phyloP scores from a whole-genome alignment of 2,888 invertebrate genomes.

The Ctena decussata region DNA sequence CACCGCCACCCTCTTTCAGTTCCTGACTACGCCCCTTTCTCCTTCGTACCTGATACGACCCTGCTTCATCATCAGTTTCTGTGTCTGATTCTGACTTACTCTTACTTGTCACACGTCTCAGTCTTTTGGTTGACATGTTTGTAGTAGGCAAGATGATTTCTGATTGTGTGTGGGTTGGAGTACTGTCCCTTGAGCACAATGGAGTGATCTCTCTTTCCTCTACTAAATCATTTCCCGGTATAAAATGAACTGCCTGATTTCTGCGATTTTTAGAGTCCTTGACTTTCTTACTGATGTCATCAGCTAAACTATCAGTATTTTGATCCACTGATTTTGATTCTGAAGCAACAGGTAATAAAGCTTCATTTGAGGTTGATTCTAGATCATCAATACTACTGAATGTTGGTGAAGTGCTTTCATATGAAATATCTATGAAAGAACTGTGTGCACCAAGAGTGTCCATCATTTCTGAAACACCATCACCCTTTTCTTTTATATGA shows the following conservation, averaged over 20 bases:
- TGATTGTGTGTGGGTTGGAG: constrained; percentile 62
- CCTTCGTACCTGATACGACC: constrained; percentile 52
- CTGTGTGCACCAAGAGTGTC: not conserved
- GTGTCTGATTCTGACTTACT: constrained; percentile 53
- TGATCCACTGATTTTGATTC: not conserved
- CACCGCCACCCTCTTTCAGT: not conserved
- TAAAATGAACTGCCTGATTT: constrained; percentile 51
- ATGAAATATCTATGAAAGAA: constrained; percentile 26
- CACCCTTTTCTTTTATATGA: not conserved
- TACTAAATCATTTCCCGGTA: constrained; percentile 42
- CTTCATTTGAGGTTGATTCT: constrained; percentile 2
- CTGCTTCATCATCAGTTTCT: constrained; percentile 59
- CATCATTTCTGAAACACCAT: not conserved
- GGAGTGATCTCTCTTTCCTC: constrained; percentile 61
- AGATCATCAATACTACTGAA: not conserved
- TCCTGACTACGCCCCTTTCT: constrained; percentile 36
- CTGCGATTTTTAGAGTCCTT: not conserved
- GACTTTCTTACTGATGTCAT: not conserved
- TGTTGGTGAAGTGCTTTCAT: not conserved
- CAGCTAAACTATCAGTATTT: not conserved
- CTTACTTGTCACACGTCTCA: constrained; percentile 6
- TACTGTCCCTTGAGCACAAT: constrained; percentile 62
- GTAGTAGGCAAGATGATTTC: constrained; percentile 46
- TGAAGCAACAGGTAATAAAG: not conserved
- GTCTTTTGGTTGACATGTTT: not conserved